Conservation (phyloP, 2,888 invertebrate species). For the Boloria euphrosyne region DNA sequence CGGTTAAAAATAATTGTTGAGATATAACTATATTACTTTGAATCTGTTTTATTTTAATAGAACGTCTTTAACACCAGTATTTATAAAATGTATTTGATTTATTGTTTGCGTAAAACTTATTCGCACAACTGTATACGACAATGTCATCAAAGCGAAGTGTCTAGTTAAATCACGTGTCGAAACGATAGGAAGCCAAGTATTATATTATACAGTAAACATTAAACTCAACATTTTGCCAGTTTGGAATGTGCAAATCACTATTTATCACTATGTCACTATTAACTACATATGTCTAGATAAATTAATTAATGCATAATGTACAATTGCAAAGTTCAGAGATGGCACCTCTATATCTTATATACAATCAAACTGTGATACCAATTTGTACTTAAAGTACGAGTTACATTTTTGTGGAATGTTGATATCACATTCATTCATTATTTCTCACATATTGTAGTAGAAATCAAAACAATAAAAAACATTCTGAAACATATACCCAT, state of each 20-base stretch:
- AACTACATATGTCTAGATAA: slow-evolving; percentile 19
- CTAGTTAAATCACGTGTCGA: slow-evolving; percentile 16
- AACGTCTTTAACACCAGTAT: too few relatives aligned
- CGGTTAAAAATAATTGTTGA: too few relatives aligned
- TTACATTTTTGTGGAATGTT: too few relatives aligned
- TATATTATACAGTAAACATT: slow-evolving; percentile 26
- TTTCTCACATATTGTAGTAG: too few relatives aligned
- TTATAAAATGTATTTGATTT: too few relatives aligned
- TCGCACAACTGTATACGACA: too few relatives aligned
- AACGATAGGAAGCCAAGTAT: slow-evolving; percentile 38
- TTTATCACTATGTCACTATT: slow-evolving; percentile 38
- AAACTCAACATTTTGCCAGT: not conserved
- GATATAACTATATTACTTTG: too few relatives aligned
- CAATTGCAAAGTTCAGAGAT: slow-evolving; percentile 62
- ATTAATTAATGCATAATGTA: slow-evolving; percentile 42
- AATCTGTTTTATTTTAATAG: too few relatives aligned
- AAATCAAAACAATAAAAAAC: not conserved
- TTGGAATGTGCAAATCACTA: slow-evolving; percentile 72
- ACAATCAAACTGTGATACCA: slow-evolving; percentile 28
- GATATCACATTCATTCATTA: too few relatives aligned
- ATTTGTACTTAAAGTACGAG: not conserved
- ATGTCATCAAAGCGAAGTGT: not conserved
- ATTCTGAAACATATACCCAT: too few relatives aligned
- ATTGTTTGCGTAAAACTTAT: too few relatives aligned
- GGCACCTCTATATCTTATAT: slow-evolving; percentile 57